Evolutionary conservation across 2,113 vertebrate genomes (phyloP).

Genomic region (Elephas maximus): DNA sequence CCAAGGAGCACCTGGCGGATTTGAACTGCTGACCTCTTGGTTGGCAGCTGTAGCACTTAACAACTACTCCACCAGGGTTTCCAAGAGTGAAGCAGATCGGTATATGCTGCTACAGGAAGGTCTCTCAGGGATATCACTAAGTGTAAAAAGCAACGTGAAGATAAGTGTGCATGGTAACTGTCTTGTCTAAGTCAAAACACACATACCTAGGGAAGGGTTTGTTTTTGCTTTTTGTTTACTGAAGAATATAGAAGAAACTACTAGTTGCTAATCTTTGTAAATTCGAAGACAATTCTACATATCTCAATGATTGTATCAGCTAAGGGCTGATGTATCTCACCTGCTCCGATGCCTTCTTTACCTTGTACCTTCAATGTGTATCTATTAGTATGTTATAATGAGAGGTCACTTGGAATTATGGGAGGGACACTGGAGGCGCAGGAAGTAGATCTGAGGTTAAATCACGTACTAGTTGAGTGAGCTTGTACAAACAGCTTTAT

Average conservation of each 20-base stretch:
- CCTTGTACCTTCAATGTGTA: background rate
- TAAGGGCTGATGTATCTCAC: background rate
- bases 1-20: no score
- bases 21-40: no score
- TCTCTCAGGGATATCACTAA: background rate
- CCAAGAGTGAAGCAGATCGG: background rate
- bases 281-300: background rate
- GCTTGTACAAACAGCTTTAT: background rate
- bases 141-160: background rate
- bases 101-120: background rate
- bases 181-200: background rate
- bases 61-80: no score
- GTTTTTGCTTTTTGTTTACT: slow-evolving; percentile 33
- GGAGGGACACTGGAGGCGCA: background rate
- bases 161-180: background rate
- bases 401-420: background rate
- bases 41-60: no score
- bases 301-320: background rate
- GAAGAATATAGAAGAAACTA: background rate
- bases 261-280: background rate
- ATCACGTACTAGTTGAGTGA: background rate
- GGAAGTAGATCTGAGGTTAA: background rate
- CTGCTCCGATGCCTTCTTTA: background rate
- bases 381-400: background rate
- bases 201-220: background rate